phyloP scores from a whole-genome alignment of 2,797 vertebrate genomes.

The Rousettus madagascariensis region DNA sequence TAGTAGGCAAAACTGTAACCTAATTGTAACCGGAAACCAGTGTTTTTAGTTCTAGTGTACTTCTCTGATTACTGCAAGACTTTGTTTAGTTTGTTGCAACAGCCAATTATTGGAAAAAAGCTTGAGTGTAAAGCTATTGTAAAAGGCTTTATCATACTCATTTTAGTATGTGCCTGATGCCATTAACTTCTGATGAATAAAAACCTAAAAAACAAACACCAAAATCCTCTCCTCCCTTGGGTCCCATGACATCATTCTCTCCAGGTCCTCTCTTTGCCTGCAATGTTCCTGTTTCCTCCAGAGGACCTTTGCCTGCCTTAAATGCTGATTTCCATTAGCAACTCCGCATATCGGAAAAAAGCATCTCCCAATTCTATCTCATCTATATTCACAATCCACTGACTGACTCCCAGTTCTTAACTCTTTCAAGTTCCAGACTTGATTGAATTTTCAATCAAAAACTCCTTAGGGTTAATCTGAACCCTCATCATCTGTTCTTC shows the following conservation, averaged over 20 bases:
- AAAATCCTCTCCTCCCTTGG: not conserved
- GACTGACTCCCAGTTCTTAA: not conserved
- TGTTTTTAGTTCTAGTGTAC: slow-evolving; percentile 98
- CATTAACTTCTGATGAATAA: slow-evolving; percentile 98
- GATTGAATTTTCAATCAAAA: not conserved
- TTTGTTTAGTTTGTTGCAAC: slow-evolving; percentile 99
- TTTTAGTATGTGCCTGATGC: slow-evolving; percentile 99
- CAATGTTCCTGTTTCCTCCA: not conserved
- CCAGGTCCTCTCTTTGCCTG: not conserved
- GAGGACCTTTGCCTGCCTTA: not conserved
- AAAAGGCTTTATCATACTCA: slow-evolving; percentile 97
- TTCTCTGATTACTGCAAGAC: slow-evolving; percentile 97
- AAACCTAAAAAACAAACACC: slow-evolving; percentile 70
- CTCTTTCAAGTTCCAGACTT: not conserved
- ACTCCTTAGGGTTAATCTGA: not conserved
- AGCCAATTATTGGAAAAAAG: slow-evolving; percentile 96
- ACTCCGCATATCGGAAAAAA: not conserved
- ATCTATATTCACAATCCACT: not conserved
- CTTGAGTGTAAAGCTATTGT: slow-evolving; percentile 95
- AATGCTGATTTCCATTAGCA: not conserved
- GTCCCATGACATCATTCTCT: not conserved
- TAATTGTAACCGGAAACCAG: slow-evolving; percentile 93
- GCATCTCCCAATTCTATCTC: not conserved
- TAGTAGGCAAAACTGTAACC: slow-evolving; percentile 94
- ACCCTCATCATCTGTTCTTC: not conserved